Evolutionary conservation across 1,140 invertebrate genomes (phyloP).

Genomic region (Panagrolaimus sp.): DNA sequence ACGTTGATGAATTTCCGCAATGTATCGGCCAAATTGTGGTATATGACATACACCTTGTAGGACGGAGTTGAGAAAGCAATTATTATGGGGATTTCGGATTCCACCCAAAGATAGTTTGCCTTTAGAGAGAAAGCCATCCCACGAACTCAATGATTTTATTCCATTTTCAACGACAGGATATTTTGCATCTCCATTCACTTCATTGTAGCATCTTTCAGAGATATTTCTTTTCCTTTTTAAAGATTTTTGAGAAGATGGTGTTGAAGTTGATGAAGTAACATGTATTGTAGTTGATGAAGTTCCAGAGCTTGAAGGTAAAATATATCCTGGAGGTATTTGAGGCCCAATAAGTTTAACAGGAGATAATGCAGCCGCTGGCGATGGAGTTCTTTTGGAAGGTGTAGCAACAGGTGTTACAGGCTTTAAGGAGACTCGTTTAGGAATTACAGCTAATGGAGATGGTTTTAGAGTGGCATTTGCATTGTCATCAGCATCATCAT

Average conservation of each 20-base stretch:
- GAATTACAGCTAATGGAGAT: no score
- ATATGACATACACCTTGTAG: not conserved
- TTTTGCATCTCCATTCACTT: not conserved
- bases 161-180: slow-evolving; percentile 5
- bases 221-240: not conserved
- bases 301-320: no score
- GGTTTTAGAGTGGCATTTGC: no score
- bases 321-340: no score
- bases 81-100: not conserved
- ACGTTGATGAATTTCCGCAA: not conserved
- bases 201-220: not conserved
- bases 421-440: no score
- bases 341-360: no score
- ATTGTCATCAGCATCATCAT: not conserved
- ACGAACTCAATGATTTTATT: not conserved
- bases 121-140: not conserved
- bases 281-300: no score
- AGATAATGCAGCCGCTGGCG: no score
- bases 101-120: not conserved
- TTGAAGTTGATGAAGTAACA: no score
- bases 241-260: not conserved
- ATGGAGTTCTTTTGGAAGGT: no score
- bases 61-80: slow-evolving; percentile 4
- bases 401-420: no score
- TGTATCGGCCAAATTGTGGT: slow-evolving; percentile 3